Percentiles rank a stretch among this genome's conserved stretches.
phyloP scores from a whole-genome alignment of 2,888 invertebrate genomes.

The Heteromurus nitidus region DNA sequence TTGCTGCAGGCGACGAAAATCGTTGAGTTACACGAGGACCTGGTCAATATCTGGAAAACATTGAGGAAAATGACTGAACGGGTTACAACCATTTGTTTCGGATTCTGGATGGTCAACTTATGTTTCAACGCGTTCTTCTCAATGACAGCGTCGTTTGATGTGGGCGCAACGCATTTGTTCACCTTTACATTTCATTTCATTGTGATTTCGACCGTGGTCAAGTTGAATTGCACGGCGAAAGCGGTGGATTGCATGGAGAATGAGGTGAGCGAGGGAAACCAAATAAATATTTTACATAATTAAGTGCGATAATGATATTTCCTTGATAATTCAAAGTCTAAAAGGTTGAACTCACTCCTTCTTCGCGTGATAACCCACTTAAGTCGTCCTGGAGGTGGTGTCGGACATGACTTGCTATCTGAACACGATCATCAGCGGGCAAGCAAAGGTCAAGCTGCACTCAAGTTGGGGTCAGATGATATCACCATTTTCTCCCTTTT shows the following conservation, averaged over 20 bases:
- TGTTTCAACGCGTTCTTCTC: slow-evolving; percentile 32
- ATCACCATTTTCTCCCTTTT: neutral
- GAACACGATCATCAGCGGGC: neutral
- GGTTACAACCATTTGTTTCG: slow-evolving; percentile 19
- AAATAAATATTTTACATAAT: neutral
- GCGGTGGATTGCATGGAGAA: slow-evolving; percentile 18
- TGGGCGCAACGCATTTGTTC: neutral
- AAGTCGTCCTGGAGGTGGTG: neutral
- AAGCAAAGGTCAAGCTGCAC: neutral
- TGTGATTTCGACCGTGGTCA: slow-evolving; percentile 20
- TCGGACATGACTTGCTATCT: neutral
- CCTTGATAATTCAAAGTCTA: neutral
- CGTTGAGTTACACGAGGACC: neutral
- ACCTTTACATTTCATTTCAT: slow-evolving; percentile 30
- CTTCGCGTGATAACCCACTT: neutral
- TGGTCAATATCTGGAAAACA: neutral
- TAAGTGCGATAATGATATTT: neutral
- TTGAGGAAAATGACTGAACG: neutral
- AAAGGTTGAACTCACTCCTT: slow-evolving; percentile 7
- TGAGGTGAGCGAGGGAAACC: slow-evolving; percentile 10
- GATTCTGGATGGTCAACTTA: slow-evolving; percentile 34
- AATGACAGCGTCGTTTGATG: slow-evolving; percentile 11
- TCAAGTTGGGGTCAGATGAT: neutral
- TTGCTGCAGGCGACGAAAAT: neutral
- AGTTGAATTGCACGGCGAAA: slow-evolving; percentile 27